Evolutionary conservation across 2,797 vertebrate species (phyloP), one percentile per base, ranked within the genome.

Genomic region (Sebastiscus tertius): DNA sequence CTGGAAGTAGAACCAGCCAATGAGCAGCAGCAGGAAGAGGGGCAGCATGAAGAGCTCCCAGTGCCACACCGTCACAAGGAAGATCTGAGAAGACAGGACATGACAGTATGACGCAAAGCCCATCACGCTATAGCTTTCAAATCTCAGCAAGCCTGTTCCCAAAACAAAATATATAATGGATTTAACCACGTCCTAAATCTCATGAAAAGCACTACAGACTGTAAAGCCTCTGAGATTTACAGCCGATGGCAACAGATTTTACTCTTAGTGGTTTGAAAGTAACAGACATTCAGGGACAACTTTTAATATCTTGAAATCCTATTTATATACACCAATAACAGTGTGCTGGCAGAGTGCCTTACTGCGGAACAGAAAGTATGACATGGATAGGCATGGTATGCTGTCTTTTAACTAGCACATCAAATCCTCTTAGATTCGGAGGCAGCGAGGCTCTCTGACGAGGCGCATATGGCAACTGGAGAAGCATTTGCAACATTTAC

Each of bases 11-110:
- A 98, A 98, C 95, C 98, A 99, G 18, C 94, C 88, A 58, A 99
- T 95, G 77, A 99, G 96, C 66, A 98, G 90, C 68, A 99, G 87
- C 65, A 99, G 91, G 71, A 96, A 97, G 91, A 99, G 95, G 6
- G 99, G 99, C 87, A 99, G 88, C 98, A 99, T 99, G 94, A 98
- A 99, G 79, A 98, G 95, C 71, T 99, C 99, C 91, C 97, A 96
- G 11, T 97, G 92, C 98, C 97, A 99, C 79, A 99, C 96, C 0
- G 97, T 96, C 92, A 97, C 89, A 72, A 99, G 88, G 89, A 99
- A 99, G 31, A 98, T 96, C 99, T 99, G 93, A 91, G 93, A 60
- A 92, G 94, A 91, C 75, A 84, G 79, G 67, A 88, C 82, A 88
- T 74, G 89, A 93, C 85, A 91, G 84, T 61, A 77, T 81, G 77